phyloP scores from a whole-genome alignment of 2,113 vertebrate species.

The Mesembrinibis cayennensis region DNA sequence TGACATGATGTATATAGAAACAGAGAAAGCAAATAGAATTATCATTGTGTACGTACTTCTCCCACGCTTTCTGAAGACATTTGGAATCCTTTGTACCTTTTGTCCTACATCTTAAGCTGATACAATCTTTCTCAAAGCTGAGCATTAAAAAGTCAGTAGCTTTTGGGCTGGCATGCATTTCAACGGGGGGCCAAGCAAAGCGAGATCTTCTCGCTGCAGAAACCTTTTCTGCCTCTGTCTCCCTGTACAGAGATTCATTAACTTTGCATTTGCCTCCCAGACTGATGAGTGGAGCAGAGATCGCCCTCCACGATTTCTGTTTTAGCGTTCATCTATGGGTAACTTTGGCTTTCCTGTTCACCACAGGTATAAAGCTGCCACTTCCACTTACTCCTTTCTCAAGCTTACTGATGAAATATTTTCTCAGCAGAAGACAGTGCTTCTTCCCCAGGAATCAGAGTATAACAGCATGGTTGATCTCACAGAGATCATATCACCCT shows the following conservation, averaged over 20 bases:
- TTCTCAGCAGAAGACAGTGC: neutral
- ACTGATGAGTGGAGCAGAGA: neutral
- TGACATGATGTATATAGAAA: neutral
- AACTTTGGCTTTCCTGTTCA: neutral
- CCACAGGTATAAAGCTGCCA: neutral
- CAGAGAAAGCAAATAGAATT: neutral
- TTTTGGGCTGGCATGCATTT: neutral
- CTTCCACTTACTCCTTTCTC: neutral
- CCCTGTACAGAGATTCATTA: neutral
- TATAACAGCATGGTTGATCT: rapidly evolving
- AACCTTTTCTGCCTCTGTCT: neutral
- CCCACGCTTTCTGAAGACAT: neutral
- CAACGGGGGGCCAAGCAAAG: neutral
- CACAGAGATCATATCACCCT: neutral
- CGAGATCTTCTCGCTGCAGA: neutral
- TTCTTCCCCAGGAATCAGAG: neutral
- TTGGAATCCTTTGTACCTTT: neutral
- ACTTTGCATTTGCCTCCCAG: constrained; percentile 1
- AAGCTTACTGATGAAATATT: neutral
- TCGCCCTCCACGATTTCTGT: neutral
- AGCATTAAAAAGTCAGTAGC: neutral
- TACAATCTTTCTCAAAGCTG: neutral
- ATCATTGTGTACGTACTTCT: neutral
- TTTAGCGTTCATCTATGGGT: neutral
- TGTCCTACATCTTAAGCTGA: neutral